Conservation (phyloP, 2,113 vertebrate genomes). For the Corythornis cristatus region DNA sequence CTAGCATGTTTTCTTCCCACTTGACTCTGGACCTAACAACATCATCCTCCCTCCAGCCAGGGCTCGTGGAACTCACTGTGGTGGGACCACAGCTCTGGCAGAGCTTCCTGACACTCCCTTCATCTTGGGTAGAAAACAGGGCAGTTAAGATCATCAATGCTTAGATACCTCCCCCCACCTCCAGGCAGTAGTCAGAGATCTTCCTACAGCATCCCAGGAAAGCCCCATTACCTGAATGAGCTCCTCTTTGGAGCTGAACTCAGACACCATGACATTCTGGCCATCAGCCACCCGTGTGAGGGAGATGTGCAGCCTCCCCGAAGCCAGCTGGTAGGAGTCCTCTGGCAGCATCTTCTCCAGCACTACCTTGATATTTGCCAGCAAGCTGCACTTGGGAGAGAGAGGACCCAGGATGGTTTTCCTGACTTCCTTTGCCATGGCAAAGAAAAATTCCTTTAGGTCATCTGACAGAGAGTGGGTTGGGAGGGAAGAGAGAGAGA, state of each 20-base stretch:
- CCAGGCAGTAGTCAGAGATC: neutral
- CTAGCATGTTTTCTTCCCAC: neutral
- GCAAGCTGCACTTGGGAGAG: constrained; percentile 78
- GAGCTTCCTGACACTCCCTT: neutral
- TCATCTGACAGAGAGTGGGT: constrained; percentile 42
- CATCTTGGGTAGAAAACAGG: neutral
- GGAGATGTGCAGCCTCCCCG: constrained; percentile 80
- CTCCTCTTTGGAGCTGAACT: constrained; percentile 88
- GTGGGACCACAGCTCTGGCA: neutral
- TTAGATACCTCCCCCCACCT: neutral
- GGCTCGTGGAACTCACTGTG: neutral
- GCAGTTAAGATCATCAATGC: neutral
- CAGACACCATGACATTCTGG: constrained; percentile 79
- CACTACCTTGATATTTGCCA: constrained; percentile 72
- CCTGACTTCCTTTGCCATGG: constrained; percentile 70
- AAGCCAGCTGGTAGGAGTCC: constrained; percentile 82
- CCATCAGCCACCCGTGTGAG: constrained; percentile 82
- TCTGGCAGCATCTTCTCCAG: constrained; percentile 75
- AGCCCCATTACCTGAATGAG: constrained; percentile 79
- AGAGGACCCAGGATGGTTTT: constrained; percentile 80
- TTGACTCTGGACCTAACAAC: neutral
- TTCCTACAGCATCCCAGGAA: neutral
- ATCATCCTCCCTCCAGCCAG: neutral
- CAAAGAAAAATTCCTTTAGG: constrained; percentile 73
- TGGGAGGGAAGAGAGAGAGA: neutral